Conservation (phyloP, 2,888 invertebrate genomes). For the Chrysina gloriosa region DNA sequence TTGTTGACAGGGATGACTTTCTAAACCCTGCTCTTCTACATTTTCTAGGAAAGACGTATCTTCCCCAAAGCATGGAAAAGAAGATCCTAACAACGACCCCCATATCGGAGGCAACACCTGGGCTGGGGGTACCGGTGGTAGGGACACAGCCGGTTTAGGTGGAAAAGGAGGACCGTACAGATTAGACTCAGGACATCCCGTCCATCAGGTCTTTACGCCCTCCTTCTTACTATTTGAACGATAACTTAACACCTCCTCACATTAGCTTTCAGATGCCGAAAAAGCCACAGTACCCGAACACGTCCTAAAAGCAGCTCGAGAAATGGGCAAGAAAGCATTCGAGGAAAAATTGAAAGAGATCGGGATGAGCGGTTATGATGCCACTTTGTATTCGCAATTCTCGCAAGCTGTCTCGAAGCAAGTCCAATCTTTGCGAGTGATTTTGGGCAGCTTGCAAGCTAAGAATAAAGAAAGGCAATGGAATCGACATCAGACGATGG, state of each 20-base stretch:
- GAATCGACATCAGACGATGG: constrained; percentile 93
- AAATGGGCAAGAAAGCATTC: constrained; percentile 93
- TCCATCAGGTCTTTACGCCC: constrained; percentile 77
- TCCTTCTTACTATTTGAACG: no score
- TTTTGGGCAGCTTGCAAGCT: constrained; percentile 89
- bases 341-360: constrained; percentile 90
- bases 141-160: constrained; percentile 95
- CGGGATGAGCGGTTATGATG: constrained; percentile 94
- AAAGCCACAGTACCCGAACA: constrained; percentile 92
- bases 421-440: constrained; percentile 86
- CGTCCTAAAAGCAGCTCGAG: constrained; percentile 87
- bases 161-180: constrained; percentile 97
- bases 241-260: constrained; percentile 48
- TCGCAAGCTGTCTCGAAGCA: constrained; percentile 82
- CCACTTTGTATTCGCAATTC: constrained; percentile 86
- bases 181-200: constrained; percentile 92
- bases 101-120: constrained; percentile 97
- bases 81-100: constrained; percentile 88
- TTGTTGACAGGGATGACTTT: no score
- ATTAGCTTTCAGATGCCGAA: constrained; percentile 83
- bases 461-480: constrained; percentile 95
- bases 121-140: constrained; percentile 95
- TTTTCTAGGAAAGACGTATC: constrained; percentile 73
- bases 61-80: constrained; percentile 91
- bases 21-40: background rate